Base-by-base conservation (phyloP, 2,797 vertebrate species). In the Novumbra hubbsi region DNA sequence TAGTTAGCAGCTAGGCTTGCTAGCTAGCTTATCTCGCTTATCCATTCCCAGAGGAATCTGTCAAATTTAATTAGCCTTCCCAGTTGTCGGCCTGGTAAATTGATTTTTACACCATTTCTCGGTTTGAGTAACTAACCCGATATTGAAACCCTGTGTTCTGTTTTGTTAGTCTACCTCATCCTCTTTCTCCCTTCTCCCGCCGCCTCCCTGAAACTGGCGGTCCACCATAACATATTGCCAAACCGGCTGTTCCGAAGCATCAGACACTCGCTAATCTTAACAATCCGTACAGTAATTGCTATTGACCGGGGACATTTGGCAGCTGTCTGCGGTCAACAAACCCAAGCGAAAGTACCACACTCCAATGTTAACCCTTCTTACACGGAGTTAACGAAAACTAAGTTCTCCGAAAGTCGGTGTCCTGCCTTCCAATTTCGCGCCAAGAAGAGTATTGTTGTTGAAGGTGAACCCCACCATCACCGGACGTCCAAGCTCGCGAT, bases 401-500 rank as follows among this genome's bases (percentile, higher is more conserved):
- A 21, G 64, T 19, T 73, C 55, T 77, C 80, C 72, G 81, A 89
- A 75, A 85, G 82, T 76, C 84, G 79, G 41, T 91, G 90, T 32
- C 72, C 84, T 41, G 82, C 87, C 83, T 85, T 90, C 83, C 86
- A 77, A 78, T 81, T 82, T 82, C 85, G 73, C 79, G 84, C 76
- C 83, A 67, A 83, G 71, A 85, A 78, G 82, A 85, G 78, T 85
- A 85, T 82, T 81, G 84, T 72, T 80, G 84, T 60, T n/a, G 55
- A 83, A 86, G 88, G 87, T 63, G 78, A 77, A 32, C 79, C 82
- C 78, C 86, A 84, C 73, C 83, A 75, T 80, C 84, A 75, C 82
- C 84, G 86, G 86, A 88, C 88, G 90, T 87, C 91, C 79, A 86
- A 88, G 88, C 90, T 85, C 93, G 96, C 94, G 87, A 98, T 98